Conservation (phyloP, 2,797 vertebrate species). For the Enteromius anoplus region DNA sequence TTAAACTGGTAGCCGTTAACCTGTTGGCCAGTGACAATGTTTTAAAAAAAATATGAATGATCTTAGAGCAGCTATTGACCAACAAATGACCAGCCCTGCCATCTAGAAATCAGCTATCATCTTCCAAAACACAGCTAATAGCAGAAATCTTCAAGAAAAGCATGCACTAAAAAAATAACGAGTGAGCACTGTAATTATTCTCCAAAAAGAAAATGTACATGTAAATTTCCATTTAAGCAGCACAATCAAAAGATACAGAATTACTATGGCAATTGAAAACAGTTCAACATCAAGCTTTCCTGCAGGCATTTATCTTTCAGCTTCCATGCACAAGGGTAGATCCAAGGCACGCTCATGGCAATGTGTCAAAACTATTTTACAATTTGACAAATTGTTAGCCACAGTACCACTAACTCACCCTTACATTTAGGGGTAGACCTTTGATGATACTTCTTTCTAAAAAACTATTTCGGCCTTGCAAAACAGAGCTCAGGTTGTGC, state of each 20-base stretch:
- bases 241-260: not conserved
- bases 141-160: not conserved
- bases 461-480: not conserved
- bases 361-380: not conserved
- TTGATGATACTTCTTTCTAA: not conserved
- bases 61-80: not conserved
- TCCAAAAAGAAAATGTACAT: not conserved
- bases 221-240: not conserved
- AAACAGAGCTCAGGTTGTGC: not conserved
- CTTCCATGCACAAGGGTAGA: too few species aligned
- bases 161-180: not conserved
- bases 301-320: not conserved
- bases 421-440: not conserved
- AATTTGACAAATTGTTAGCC: not conserved
- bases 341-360: not conserved
- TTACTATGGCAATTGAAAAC: not conserved
- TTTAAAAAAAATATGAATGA: not conserved
- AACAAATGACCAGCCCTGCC: not conserved
- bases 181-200: not conserved
- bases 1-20: not conserved
- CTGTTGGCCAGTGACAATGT: not conserved
- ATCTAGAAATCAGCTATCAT: not conserved
- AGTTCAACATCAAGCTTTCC: not conserved
- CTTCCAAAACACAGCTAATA: not conserved
- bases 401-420: not conserved